Conservation (phyloP, 2,113 vertebrate genomes). For the Caranx ignobilis region DNA sequence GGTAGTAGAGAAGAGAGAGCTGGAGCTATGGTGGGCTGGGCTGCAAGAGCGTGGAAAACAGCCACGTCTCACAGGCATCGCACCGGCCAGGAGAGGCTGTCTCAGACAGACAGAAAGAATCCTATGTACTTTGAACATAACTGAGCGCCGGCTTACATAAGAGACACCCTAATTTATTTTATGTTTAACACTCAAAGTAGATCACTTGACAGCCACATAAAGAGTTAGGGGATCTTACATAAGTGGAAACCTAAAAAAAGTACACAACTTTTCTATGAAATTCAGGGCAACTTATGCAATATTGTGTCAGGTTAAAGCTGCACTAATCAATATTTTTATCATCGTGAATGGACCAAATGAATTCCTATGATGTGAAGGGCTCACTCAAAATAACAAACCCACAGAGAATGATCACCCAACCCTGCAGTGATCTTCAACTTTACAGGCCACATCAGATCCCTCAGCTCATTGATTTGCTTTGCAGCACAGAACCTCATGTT, state of each 20-base stretch:
- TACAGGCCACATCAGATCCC: background rate
- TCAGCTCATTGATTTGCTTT: conserved; percentile 5
- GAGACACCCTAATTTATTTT: conserved; percentile 13
- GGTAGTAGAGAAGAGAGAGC: conserved; percentile 60
- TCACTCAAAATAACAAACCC: background rate
- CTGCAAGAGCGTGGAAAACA: conserved; percentile 79
- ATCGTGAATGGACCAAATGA: background rate
- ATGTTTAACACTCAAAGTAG: background rate
- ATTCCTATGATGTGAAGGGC: background rate
- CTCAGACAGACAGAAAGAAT: conserved; percentile 60
- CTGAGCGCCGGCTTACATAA: conserved; percentile 28
- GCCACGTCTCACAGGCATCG: conserved; percentile 80
- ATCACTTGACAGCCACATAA: conserved; percentile 8
- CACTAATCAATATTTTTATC: background rate
- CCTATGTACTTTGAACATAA: conserved; percentile 51
- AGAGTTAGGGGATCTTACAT: background rate
- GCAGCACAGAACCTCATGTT: background rate
- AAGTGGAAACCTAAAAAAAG: background rate
- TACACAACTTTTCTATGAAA: background rate
- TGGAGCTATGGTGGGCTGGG: conserved; percentile 56
- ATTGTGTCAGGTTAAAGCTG: background rate
- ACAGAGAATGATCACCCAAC: background rate
- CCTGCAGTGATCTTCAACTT: background rate
- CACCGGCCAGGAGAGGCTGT: conserved; percentile 63
- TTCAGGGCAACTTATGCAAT: background rate